Conservation (phyloP, 2,797 vertebrate genomes). For the Betta splendens region DNA sequence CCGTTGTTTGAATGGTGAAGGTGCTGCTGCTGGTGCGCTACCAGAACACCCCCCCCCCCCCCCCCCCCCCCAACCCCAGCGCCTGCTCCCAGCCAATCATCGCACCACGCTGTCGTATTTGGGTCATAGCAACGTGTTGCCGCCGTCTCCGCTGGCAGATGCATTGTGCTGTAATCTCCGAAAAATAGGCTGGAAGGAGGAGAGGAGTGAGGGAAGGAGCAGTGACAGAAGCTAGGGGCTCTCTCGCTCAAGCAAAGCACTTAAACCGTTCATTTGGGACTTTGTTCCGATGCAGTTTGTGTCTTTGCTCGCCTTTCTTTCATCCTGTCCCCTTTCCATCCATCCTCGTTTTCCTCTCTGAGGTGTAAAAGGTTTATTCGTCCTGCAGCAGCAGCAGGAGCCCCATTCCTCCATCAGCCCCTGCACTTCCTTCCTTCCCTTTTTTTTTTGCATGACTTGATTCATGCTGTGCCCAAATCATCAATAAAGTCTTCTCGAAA, state of each 20-base stretch:
- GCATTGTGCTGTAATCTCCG: slow-evolving; percentile 77
- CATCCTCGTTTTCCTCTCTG: slow-evolving; percentile 9
- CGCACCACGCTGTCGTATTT: slow-evolving; percentile 74
- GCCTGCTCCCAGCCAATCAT: slow-evolving; percentile 76
- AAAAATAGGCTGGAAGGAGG: slow-evolving; percentile 66
- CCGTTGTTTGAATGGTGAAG: slow-evolving; percentile 79
- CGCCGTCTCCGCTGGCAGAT: slow-evolving; percentile 77
- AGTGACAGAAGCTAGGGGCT: slow-evolving; percentile 32
- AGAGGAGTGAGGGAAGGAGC: slow-evolving; percentile 36
- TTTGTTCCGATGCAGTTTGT: slow-evolving; percentile 9
- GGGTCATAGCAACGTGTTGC: slow-evolving; percentile 81
- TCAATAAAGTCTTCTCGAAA: slow-evolving; percentile 59
- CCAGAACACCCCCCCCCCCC: slow-evolving; percentile 26
- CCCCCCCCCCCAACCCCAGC: slow-evolving; percentile 28
- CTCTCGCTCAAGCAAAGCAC: slow-evolving; percentile 25
- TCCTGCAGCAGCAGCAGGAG: slow-evolving; percentile 12
- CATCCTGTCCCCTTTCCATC: slow-evolving; percentile 11
- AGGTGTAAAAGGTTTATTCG: slow-evolving; percentile 2
- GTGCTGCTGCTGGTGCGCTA: slow-evolving; percentile 59
- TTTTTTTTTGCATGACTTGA: slow-evolving; percentile 59
- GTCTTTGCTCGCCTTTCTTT: slow-evolving; percentile 9
- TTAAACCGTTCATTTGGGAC: slow-evolving; percentile 25
- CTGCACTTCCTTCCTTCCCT: slow-evolving; percentile 20
- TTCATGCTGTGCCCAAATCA: slow-evolving; percentile 53
- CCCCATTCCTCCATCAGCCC: slow-evolving; percentile 21